Conservation (phyloP, 2,888 invertebrate genomes). For the Helleia helle region DNA sequence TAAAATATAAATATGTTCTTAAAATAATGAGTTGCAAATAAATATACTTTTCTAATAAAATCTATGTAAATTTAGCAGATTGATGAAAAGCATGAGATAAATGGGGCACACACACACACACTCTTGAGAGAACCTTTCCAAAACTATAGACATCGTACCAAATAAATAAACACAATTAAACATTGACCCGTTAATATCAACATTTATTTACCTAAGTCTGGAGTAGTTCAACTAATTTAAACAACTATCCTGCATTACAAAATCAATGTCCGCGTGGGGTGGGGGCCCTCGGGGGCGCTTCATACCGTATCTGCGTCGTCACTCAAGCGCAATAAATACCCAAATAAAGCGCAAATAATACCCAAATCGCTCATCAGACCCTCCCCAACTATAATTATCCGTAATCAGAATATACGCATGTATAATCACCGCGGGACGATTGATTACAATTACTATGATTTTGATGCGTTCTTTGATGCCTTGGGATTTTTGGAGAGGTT, state of each 20-base stretch:
- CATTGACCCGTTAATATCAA: too few relatives aligned
- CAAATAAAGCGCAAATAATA: conserved; percentile 80
- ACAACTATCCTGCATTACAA: conserved; percentile 33
- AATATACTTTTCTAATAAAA: too few relatives aligned
- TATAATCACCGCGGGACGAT: conserved; percentile 46
- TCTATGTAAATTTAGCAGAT: too few relatives aligned
- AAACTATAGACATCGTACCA: too few relatives aligned
- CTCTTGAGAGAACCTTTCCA: too few relatives aligned
- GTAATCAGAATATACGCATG: conserved; percentile 34
- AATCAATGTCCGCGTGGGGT: conserved; percentile 50
- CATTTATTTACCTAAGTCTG: too few relatives aligned
- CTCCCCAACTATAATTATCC: conserved; percentile 66
- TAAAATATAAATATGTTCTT: too few relatives aligned
- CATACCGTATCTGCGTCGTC: conserved; percentile 60
- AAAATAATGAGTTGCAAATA: too few relatives aligned
- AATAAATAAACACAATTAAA: too few relatives aligned
- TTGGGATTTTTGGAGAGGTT: conserved; percentile 24
- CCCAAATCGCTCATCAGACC: conserved; percentile 75
- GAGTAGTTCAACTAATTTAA: too few relatives aligned
- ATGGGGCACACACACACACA: too few relatives aligned
- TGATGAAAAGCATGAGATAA: too few relatives aligned
- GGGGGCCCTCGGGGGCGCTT: conserved; percentile 50
- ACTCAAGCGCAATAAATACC: conserved; percentile 76
- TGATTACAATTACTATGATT: conserved; percentile 35
- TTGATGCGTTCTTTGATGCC: conserved; percentile 25